Percentiles rank a stretch among this genome's conserved stretches.
phyloP scores from a whole-genome alignment of 2,888 invertebrate species.

The Limulus polyphemus region DNA sequence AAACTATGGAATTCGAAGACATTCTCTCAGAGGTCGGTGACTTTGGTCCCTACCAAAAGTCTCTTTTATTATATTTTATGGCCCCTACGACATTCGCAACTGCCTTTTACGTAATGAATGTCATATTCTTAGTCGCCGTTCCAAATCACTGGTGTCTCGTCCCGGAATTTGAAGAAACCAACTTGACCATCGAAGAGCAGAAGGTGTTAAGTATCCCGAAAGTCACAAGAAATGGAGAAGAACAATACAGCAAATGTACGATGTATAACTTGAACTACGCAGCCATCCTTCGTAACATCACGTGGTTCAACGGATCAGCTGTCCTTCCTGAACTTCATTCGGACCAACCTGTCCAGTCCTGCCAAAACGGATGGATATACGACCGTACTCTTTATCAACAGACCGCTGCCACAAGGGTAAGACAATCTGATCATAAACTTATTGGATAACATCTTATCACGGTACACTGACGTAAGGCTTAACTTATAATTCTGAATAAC shows the following conservation, averaged over 20 bases:
- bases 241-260: conserved; percentile 39
- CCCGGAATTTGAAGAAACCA: conserved; percentile 40
- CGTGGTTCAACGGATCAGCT: neutral
- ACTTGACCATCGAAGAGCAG: conserved; percentile 43
- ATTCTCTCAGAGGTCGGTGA: conserved; percentile 64
- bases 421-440: neutral
- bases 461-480: too few relatives aligned
- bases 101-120: conserved; percentile 15
- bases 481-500: too few relatives aligned
- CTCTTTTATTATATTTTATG: conserved; percentile 13
- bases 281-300: conserved; percentile 6
- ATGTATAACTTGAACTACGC: conserved; percentile 40
- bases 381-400: neutral
- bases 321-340: neutral
- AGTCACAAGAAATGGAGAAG: conserved; percentile 33
- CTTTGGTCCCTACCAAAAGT: conserved; percentile 74
- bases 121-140: conserved; percentile 41
- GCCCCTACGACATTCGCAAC: conserved; percentile 15
- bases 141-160: conserved; percentile 49
- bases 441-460: too few relatives aligned
- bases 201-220: conserved; percentile 44
- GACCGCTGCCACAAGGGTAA: neutral
- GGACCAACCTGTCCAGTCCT: neutral
- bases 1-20: conserved; percentile 28
- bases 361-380: neutral